phyloP scores from a whole-genome alignment of 2,113 vertebrate species.

The Ophiodon elongatus region DNA sequence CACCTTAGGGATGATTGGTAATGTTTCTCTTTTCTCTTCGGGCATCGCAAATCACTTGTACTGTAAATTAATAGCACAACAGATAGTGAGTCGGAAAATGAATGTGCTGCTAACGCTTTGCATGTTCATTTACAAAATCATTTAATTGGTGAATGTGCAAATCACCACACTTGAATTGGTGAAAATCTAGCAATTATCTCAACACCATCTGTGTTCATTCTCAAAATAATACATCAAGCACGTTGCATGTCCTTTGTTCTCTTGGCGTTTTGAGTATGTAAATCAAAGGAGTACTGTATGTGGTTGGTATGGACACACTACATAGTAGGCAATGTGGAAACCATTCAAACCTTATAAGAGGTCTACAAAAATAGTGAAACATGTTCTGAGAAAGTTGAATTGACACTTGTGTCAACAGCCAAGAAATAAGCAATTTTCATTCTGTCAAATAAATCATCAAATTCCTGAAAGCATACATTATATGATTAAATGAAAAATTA shows the following conservation, averaged over 20 bases:
- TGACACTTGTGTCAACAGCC: background rate
- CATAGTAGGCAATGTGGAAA: background rate
- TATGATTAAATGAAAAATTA: constrained; percentile 39
- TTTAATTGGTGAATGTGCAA: constrained; percentile 61
- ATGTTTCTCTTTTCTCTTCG: constrained; percentile 65
- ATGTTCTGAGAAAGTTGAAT: constrained; percentile 5
- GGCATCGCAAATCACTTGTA: constrained; percentile 74
- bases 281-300: constrained; percentile 21
- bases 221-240: constrained; percentile 28
- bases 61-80: constrained; percentile 74
- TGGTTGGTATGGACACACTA: background rate
- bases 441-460: constrained; percentile 28
- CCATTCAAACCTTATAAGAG: constrained; percentile 4
- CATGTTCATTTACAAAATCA: constrained; percentile 70
- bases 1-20: constrained; percentile 75
- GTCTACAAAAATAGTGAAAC: constrained; percentile 8
- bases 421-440: constrained; percentile 27
- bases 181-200: constrained; percentile 49
- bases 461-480: constrained; percentile 34
- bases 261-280: constrained; percentile 18
- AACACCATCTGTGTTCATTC: constrained; percentile 40
- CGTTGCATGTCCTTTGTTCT: constrained; percentile 6
- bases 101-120: constrained; percentile 50
- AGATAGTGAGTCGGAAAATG: constrained; percentile 57
- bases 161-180: constrained; percentile 35